A percentile compares a stretch with the other conserved stretches of the same genome.
phyloP scores from a whole-genome alignment of 2,113 vertebrate genomes.

The Aramus guarauna region DNA sequence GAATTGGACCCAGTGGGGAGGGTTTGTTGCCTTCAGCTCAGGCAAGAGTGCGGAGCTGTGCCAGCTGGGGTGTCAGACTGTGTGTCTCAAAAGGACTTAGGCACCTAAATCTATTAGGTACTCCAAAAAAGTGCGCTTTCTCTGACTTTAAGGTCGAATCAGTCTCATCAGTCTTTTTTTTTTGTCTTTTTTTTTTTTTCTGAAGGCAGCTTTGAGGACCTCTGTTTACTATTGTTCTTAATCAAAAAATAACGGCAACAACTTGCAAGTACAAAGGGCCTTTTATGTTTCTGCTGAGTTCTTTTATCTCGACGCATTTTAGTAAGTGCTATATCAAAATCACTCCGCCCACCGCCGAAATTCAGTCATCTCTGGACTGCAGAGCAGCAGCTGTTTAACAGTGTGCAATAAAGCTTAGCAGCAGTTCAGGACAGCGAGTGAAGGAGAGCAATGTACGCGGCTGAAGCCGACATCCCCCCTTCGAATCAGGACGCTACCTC shows the following conservation, averaged over 20 bases:
- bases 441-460: neutral
- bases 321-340: slow-evolving; percentile 31
- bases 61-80: slow-evolving; percentile 45
- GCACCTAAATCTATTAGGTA: neutral
- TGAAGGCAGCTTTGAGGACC: neutral
- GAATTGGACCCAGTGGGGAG: neutral
- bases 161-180: too few relatives aligned
- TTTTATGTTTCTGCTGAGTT: slow-evolving; percentile 10
- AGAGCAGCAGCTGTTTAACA: slow-evolving; percentile 20
- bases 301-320: slow-evolving; percentile 35
- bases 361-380: neutral
- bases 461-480: neutral
- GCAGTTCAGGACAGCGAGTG: neutral
- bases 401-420: slow-evolving; percentile 13
- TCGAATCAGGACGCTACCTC: neutral
- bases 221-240: slow-evolving; percentile 46
- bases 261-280: neutral
- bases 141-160: neutral
- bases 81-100: neutral
- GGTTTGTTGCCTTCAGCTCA: neutral
- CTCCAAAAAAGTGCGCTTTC: neutral
- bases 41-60: neutral
- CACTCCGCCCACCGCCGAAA: neutral
- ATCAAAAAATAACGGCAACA: slow-evolving; percentile 25
- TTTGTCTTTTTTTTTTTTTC: neutral